Evolutionary conservation across 2,113 vertebrate species (phyloP).

Genomic region (Nyctereutes procyonoides): DNA sequence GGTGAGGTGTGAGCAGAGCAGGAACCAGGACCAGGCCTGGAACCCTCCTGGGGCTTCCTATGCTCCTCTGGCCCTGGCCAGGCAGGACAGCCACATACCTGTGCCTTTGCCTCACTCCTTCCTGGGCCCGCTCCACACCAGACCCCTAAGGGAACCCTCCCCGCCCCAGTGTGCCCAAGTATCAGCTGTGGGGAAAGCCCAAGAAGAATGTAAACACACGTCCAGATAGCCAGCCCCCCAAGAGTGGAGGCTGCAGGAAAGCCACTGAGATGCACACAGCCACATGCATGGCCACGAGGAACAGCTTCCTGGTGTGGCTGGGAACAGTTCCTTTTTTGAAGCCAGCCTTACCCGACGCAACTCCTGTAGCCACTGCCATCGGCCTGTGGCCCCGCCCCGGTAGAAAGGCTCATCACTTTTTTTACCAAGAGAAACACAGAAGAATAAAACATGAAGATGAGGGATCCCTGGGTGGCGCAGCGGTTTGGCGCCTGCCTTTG

Average conservation of each 20-base stretch:
- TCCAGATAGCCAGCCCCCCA: not conserved
- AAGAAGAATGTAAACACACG: not conserved
- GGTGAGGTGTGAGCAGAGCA: not conserved
- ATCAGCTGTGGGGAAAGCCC: not conserved
- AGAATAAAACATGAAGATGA: too few species aligned
- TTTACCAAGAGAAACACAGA: too few species aligned
- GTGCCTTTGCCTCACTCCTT: too few species aligned
- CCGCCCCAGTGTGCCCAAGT: accelerated
- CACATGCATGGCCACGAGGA: accelerated
- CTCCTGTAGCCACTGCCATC: not conserved
- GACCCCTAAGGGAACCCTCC: accelerated
- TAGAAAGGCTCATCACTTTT: not conserved
- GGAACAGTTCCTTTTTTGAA: not conserved
- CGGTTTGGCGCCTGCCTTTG: too few species aligned
- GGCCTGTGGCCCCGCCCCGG: not conserved
- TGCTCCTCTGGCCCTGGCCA: not conserved
- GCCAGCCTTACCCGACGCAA: not conserved
- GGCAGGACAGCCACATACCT: not conserved
- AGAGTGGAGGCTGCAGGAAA: accelerated
- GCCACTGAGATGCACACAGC: too few species aligned
- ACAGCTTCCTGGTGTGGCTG: not conserved
- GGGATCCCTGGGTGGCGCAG: too few species aligned
- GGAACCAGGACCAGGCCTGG: not conserved
- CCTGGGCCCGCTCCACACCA: not conserved
- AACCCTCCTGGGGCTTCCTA: not conserved